Evolutionary conservation across 2,797 vertebrate genomes (phyloP).

Genomic region (Poeciliopsis presidionis): DNA sequence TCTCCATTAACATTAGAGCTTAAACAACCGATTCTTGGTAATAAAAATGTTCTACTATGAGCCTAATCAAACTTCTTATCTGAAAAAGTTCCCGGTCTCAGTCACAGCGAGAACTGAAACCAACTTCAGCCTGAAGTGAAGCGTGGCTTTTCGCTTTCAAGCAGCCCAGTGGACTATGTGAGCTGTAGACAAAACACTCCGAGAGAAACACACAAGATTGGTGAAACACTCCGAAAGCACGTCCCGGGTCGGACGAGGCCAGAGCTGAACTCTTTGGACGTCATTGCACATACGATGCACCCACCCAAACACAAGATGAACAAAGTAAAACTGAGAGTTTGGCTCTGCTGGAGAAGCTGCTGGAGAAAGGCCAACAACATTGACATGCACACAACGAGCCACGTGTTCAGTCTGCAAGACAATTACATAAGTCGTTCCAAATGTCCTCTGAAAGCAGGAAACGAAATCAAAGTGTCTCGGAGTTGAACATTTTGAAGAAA

Average conservation of each 20-base stretch:
- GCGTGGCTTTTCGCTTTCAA: conserved; percentile 6
- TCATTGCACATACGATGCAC: not conserved
- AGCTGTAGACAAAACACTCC: conserved; percentile 3
- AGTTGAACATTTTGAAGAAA: no score
- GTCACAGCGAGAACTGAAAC: conserved; percentile 8
- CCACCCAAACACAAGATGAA: not conserved
- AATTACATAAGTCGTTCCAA: no score
- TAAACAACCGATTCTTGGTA: not conserved
- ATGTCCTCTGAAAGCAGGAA: no score
- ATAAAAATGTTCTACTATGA: not conserved
- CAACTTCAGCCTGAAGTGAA: not conserved
- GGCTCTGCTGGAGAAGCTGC: no score
- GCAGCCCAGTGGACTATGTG: not conserved
- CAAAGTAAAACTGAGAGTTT: not conserved
- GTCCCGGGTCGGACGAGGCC: not conserved
- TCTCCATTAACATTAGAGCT: not conserved
- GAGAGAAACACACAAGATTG: not conserved
- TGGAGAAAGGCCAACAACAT: no score
- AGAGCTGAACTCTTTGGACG: not conserved
- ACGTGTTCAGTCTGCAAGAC: no score
- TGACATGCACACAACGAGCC: no score
- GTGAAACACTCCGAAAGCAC: not conserved
- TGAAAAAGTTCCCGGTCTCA: conserved; percentile 14
- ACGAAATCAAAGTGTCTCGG: no score
- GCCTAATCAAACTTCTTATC: not conserved